These are phyloP conservation scores for Drosophila engyochracea DNA, from an alignment of 2,888 invertebrate genomes.

Conservation along the genomic window DNA sequence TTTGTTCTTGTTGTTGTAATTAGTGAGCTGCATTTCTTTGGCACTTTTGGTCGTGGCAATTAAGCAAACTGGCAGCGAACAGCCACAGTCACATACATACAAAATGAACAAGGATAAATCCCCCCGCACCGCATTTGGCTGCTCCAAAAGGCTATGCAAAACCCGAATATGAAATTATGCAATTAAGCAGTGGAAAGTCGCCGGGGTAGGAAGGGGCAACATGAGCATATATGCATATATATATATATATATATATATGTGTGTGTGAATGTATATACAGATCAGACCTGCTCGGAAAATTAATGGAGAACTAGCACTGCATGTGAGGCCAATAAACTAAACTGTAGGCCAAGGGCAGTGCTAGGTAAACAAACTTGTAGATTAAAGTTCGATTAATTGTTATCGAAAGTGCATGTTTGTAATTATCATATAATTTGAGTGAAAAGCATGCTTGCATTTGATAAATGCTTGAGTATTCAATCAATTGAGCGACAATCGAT, in stretches of 20 bases:
- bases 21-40: conserved; percentile 78
- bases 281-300: not conserved
- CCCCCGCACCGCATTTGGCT: not conserved
- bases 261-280: not conserved
- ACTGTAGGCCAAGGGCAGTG: conserved; percentile 18
- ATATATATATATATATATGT: not conserved
- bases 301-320: not conserved
- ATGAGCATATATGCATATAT: not conserved
- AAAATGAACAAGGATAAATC: conserved; percentile 16
- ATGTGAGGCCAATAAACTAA: not conserved
- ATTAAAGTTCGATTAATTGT: conserved; percentile 2
- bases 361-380: not conserved
- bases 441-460: not conserved
- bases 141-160: conserved; percentile 43
- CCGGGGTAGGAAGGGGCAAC: not conserved
- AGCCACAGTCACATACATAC: not conserved
- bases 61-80: conserved; percentile 60
- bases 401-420: not conserved
- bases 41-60: conserved; percentile 77
- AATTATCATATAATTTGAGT: not conserved
- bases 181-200: conserved; percentile 50
- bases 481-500: not conserved
- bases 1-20: conserved; percentile 72
- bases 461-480: not conserved
- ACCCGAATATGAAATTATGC: conserved; percentile 73